Percentiles rank a stretch among this genome's conserved stretches.
Conservation (phyloP, 64 coral and sea anemone species). For the Dendronephthya gigantea region DNA sequence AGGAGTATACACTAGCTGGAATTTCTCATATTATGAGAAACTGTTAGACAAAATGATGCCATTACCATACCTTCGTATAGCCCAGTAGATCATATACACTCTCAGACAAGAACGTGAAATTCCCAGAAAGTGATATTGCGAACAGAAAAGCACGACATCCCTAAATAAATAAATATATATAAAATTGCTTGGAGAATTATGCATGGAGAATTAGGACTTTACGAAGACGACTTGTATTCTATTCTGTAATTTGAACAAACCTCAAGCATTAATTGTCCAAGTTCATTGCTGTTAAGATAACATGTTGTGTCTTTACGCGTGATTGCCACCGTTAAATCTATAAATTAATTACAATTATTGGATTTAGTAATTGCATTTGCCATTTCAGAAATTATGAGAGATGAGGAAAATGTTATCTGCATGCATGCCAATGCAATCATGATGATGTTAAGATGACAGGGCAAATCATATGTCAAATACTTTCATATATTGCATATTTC, state of each 20-base stretch:
- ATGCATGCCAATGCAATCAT: no score
- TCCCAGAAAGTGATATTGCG: neutral
- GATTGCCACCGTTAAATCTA: neutral
- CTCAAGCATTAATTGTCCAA: slow-evolving; percentile 18
- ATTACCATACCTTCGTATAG: neutral
- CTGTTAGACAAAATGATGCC: no score
- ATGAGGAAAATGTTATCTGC: no score
- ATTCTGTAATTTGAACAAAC: neutral
- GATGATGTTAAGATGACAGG: no score
- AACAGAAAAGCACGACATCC: neutral
- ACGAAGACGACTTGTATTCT: neutral
- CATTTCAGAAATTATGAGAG: no score
- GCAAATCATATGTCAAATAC: no score
- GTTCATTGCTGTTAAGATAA: neutral
- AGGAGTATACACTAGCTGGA: neutral
- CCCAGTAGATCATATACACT: neutral
- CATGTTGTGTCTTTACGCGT: neutral
- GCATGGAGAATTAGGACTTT: no score
- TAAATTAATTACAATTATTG: no score
- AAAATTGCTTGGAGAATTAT: no score
- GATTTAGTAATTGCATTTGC: no score
- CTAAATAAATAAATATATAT: neutral
- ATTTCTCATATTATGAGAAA: neutral
- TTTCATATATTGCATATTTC: no score
- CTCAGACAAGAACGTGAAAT: neutral